Base-by-base conservation (phyloP, 1,140 invertebrate genomes). In the Linepithema humile region DNA sequence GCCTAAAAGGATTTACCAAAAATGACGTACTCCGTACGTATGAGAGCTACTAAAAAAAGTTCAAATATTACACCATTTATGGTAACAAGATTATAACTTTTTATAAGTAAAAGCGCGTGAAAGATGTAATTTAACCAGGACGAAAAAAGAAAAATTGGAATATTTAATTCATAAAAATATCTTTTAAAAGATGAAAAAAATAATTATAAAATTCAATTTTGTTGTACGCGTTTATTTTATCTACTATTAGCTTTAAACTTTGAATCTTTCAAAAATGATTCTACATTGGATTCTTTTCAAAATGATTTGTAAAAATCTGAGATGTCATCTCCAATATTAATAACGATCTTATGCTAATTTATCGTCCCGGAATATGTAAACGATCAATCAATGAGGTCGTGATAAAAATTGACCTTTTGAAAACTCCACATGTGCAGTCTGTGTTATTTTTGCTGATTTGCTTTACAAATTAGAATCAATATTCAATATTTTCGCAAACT, bases 381-480 rank as follows among this genome's bases (percentile, higher is more conserved):
- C 12, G 26, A 35, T 23, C 32, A 50, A 67, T 78, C 62, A 43
- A 80, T 69, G 38, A 55, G 12, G 9, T 77, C 64, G 32, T 12
- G 23, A 32, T 40, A 62, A 75, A 75, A 62, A 45, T 26, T 62
- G 35, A 80, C 35, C 48, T 70, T 55, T 55, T 10, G 0, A 70
- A 80, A 80, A 43, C 9, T 80, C 17, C 17, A 67, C 32, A 26
- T 43, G 17, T 43, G 17, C 64, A 15, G 32, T 17, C 17, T 40
- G n/a, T 48, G 7, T 80, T 80, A 55, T 80, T 70, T 80, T 40
- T 80, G 6, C 48, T 80, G 5, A 77, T 80, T 80, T 80, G 75
- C 48, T 55, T 80, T 80, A 70, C 75, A 80, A 80, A 80, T 80
- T 32, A 69, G 48, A 80, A 70, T 80, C 75, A 69, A 80, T 80